A percentile compares a stretch with the other conserved stretches of the same genome.
phyloP scores from a whole-genome alignment of 2,888 invertebrate genomes.

The Athalia rosae region DNA sequence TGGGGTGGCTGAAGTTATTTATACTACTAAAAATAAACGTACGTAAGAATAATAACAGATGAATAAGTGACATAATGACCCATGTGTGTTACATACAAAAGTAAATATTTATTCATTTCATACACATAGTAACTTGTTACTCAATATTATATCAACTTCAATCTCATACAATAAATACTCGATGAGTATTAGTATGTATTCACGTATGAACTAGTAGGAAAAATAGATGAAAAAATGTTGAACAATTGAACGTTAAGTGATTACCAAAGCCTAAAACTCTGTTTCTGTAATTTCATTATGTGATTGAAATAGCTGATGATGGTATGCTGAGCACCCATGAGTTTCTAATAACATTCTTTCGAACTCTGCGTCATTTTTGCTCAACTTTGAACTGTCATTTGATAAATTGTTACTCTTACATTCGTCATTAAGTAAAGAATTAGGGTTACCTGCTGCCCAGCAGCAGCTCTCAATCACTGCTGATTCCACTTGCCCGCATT shows the following conservation, averaged over 20 bases:
- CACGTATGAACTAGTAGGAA: conserved; percentile 18
- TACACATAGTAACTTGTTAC: conserved; percentile 52
- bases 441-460: conserved; percentile 61
- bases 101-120: conserved; percentile 66
- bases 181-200: not conserved
- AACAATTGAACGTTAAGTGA: conserved; percentile 38
- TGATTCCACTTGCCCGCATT: conserved; percentile 46
- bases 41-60: not conserved
- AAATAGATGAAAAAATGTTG: conserved; percentile 29
- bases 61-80: not conserved
- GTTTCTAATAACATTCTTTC: conserved; percentile 80
- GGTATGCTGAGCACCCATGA: conserved; percentile 80
- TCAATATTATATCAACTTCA: conserved; percentile 21
- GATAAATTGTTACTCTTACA: conserved; percentile 47
- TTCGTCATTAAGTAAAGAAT: conserved; percentile 56
- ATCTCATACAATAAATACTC: conserved; percentile 10
- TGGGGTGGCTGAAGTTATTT: conserved; percentile 5
- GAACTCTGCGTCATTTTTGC: conserved; percentile 55
- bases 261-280: conserved; percentile 58
- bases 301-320: conserved; percentile 65
- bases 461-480: conserved; percentile 50
- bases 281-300: conserved; percentile 56
- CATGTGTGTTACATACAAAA: conserved; percentile 59
- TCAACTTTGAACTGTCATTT: conserved; percentile 49
- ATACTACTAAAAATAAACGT: not conserved